Evolutionary conservation across 2,797 vertebrate genomes (phyloP).

Genomic region (Artibeus jamaicensis): DNA sequence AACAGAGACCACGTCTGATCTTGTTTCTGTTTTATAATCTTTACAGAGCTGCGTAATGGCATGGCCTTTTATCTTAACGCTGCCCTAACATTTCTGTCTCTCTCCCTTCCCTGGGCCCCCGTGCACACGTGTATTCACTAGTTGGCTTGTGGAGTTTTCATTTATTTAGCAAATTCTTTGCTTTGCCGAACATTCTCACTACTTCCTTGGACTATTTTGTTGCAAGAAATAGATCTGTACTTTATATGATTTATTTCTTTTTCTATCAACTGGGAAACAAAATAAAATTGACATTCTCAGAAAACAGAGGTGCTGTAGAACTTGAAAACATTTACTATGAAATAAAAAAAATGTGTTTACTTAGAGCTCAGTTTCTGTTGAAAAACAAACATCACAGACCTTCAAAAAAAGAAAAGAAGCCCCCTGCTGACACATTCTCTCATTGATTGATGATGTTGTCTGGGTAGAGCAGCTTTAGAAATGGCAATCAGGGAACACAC

Average conservation of each 20-base stretch:
- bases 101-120: neutral
- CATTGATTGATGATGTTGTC: slow-evolving; percentile 58
- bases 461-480: slow-evolving; percentile 50
- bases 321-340: slow-evolving; percentile 75
- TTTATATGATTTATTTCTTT: slow-evolving; percentile 75
- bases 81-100: neutral
- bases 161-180: slow-evolving; percentile 77
- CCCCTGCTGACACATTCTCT: slow-evolving; percentile 67
- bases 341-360: slow-evolving; percentile 81
- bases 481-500: slow-evolving; percentile 40
- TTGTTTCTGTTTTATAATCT: slow-evolving; percentile 52
- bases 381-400: slow-evolving; percentile 79
- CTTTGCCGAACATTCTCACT: slow-evolving; percentile 64
- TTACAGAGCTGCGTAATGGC: neutral
- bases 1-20: slow-evolving; percentile 43
- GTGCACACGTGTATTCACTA: neutral
- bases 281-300: slow-evolving; percentile 74
- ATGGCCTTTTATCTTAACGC: neutral
- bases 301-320: slow-evolving; percentile 72
- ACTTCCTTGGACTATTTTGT: slow-evolving; percentile 70
- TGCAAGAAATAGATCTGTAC: slow-evolving; percentile 67
- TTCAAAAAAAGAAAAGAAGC: slow-evolving; percentile 75
- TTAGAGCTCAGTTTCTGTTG: slow-evolving; percentile 79
- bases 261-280: slow-evolving; percentile 71
- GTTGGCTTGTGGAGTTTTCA: slow-evolving; percentile 59